A percentile compares a stretch with the other conserved stretches of the same genome.
phyloP scores from a whole-genome alignment of 2,888 invertebrate species.

The Sialis fuliginosa region DNA sequence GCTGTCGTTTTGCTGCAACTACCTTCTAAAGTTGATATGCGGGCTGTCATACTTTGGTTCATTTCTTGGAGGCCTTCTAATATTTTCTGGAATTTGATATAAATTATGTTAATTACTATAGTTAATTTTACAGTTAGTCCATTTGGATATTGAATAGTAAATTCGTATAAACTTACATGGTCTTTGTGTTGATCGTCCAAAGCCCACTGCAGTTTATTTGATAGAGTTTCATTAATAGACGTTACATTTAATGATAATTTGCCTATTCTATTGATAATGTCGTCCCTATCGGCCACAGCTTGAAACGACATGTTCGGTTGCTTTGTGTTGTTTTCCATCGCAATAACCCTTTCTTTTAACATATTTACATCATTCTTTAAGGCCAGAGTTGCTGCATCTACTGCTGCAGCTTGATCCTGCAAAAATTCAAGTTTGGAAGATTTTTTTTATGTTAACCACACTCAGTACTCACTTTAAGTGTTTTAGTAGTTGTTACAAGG shows the following conservation, averaged over 20 bases:
- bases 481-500: constrained; percentile 20
- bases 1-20: constrained; percentile 17
- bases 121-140: neutral
- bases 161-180: constrained; percentile 19
- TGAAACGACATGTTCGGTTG: constrained; percentile 14
- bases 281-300: constrained; percentile 19
- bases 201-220: constrained; percentile 23
- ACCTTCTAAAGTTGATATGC: constrained; percentile 23
- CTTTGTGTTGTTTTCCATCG: neutral
- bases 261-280: constrained; percentile 19
- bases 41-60: constrained; percentile 22
- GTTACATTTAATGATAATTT: constrained; percentile 23
- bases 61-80: constrained; percentile 22
- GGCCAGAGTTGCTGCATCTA: neutral
- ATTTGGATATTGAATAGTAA: neutral
- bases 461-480: constrained; percentile 18
- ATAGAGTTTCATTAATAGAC: constrained; percentile 24
- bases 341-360: neutral
- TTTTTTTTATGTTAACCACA: too few relatives aligned
- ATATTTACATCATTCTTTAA: neutral
- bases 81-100: constrained; percentile 17
- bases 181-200: constrained; percentile 25
- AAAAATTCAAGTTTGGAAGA: too few relatives aligned
- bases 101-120: constrained; percentile 1
- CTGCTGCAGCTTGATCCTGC: too few relatives aligned